Conservation (phyloP, 2,888 invertebrate genomes). For the Invenusta paracnida region DNA sequence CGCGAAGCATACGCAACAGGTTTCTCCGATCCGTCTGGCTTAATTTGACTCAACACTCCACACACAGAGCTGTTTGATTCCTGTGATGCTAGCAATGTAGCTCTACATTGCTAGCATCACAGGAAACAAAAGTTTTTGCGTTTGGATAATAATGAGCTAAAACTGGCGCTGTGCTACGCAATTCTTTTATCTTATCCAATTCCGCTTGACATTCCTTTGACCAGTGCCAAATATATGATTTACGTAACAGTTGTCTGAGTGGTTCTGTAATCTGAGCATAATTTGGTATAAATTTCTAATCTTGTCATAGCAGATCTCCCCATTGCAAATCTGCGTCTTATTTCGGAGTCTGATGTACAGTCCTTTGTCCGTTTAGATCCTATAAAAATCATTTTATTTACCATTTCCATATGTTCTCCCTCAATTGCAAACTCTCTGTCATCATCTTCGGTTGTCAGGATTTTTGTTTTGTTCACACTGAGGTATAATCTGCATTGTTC, state of each 20-base stretch:
- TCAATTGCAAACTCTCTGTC: not conserved
- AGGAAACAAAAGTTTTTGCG: not conserved
- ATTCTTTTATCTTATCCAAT: not conserved
- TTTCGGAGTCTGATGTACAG: not conserved
- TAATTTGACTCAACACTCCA: not conserved
- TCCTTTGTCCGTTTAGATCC: not conserved
- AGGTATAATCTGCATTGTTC: not conserved
- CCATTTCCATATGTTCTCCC: not conserved
- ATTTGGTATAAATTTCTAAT: constrained; percentile 10
- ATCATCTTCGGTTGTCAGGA: not conserved
- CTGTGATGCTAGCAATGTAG: too few species aligned
- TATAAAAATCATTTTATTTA: not conserved
- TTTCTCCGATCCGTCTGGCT: not conserved
- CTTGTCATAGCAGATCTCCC: not conserved
- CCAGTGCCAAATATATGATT: not conserved
- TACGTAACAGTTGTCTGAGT: not conserved
- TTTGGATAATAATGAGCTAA: not conserved
- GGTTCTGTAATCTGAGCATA: constrained; percentile 4
- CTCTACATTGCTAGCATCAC: constrained; percentile 3
- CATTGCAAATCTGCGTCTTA: not conserved
- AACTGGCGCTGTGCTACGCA: not conserved
- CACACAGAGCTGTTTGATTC: too few species aligned
- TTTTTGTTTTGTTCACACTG: not conserved
- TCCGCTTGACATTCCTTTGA: not conserved
- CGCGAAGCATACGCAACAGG: not conserved